A percentile compares a stretch with the other conserved stretches of the same genome.
Conservation (phyloP, 2,888 invertebrate species). For the Acleris literana region DNA sequence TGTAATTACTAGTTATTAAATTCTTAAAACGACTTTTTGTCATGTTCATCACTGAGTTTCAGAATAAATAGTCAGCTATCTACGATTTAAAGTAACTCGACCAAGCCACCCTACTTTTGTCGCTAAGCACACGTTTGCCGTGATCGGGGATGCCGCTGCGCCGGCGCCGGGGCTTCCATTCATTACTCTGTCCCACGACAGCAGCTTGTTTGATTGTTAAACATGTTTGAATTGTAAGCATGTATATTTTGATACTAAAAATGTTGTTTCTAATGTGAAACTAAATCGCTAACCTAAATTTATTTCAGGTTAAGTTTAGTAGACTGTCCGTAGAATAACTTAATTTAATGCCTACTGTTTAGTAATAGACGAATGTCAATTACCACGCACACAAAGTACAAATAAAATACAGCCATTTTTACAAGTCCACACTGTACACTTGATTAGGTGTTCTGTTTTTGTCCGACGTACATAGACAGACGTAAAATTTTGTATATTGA, state of each 20-base stretch:
- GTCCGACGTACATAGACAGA: constrained; percentile 34
- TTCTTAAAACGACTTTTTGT: too few species aligned
- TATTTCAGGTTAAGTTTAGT: constrained; percentile 33
- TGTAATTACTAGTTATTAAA: too few species aligned
- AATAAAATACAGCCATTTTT: constrained; percentile 68
- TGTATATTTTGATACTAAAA: constrained; percentile 46
- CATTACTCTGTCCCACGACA: constrained; percentile 49
- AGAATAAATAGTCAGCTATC: background rate
- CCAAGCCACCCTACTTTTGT: constrained; percentile 51
- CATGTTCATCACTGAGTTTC: background rate
- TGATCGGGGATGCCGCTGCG: constrained; percentile 49
- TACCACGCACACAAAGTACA: constrained; percentile 64
- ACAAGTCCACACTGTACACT: constrained; percentile 45
- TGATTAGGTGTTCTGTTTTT: constrained; percentile 15
- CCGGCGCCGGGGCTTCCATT: constrained; percentile 55
- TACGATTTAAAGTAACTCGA: constrained; percentile 10
- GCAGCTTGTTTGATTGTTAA: constrained; percentile 47
- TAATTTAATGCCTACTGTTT: constrained; percentile 35
- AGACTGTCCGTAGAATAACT: constrained; percentile 30
- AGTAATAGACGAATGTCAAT: constrained; percentile 56
- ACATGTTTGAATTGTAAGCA: constrained; percentile 44
- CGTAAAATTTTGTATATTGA: constrained; percentile 34
- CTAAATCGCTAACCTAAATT: constrained; percentile 37
- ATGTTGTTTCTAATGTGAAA: constrained; percentile 34
- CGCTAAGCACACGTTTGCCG: constrained; percentile 58